A percentile compares a stretch with the other conserved stretches of the same genome.
Evolutionary conservation across 2,113 vertebrate genomes (phyloP).

Genomic region (Neofelis nebulosa): DNA sequence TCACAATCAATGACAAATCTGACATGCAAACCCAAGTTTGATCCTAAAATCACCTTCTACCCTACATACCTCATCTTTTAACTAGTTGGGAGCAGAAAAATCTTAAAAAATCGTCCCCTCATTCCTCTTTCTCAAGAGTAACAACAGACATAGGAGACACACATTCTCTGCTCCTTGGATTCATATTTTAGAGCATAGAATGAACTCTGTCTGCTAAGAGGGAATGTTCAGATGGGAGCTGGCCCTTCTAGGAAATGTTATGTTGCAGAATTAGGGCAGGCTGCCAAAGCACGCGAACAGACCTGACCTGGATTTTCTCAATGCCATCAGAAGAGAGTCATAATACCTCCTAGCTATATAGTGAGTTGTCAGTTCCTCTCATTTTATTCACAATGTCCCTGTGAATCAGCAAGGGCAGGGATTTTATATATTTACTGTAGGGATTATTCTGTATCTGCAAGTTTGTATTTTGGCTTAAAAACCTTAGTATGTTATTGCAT

Average conservation of each 20-base stretch:
- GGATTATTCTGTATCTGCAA: neutral
- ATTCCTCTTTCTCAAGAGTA: neutral
- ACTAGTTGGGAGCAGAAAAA: neutral
- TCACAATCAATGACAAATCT: neutral
- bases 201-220: neutral
- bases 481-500: neutral
- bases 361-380: neutral
- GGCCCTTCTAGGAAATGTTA: conserved; percentile 27
- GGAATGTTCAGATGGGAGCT: neutral
- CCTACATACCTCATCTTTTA: neutral
- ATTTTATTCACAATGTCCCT: neutral
- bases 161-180: neutral
- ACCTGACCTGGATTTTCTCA: conserved; percentile 43
- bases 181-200: conserved; percentile 6
- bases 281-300: conserved; percentile 1
- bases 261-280: conserved; percentile 6
- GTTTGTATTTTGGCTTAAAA: conserved; percentile 23
- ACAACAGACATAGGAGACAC: neutral
- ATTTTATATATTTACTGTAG: neutral
- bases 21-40: neutral
- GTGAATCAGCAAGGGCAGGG: neutral
- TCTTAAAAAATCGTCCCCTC: neutral
- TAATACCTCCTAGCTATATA: neutral
- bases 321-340: neutral
- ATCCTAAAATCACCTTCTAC: conserved; percentile 5